Percentiles rank a stretch among this genome's conserved stretches.
Conservation (phyloP, 2,888 invertebrate species). For the Lasius fuliginosus region DNA sequence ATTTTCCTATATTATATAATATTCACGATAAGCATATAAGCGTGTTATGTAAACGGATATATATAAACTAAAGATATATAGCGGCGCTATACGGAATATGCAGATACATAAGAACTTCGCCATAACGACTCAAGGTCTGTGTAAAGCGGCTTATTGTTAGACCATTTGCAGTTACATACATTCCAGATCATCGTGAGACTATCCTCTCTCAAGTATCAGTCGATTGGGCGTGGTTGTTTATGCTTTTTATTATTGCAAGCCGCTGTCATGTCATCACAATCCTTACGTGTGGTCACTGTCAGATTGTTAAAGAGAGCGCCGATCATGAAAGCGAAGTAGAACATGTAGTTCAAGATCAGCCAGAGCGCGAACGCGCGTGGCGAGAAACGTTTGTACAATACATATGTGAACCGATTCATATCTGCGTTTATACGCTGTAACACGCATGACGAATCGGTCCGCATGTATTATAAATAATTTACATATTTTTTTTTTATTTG, state of each 20-base stretch:
- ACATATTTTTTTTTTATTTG: neutral
- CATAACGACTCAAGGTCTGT: conserved; percentile 79
- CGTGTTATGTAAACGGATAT: conserved; percentile 69
- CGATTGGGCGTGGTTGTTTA: conserved; percentile 81
- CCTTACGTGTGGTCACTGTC: conserved; percentile 29
- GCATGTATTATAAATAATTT: neutral
- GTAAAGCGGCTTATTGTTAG: conserved; percentile 58
- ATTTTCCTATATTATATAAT: conserved; percentile 50
- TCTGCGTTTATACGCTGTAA: neutral
- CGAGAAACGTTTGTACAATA: conserved; percentile 8
- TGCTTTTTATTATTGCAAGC: conserved; percentile 60
- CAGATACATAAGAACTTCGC: conserved; percentile 54
- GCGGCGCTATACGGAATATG: conserved; percentile 49
- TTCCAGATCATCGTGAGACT: conserved; percentile 84
- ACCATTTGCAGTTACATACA: conserved; percentile 65
- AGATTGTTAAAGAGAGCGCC: conserved; percentile 29
- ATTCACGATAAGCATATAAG: conserved; percentile 23
- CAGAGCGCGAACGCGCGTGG: conserved; percentile 5
- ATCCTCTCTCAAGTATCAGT: conserved; percentile 69
- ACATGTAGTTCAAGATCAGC: conserved; percentile 56
- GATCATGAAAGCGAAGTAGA: conserved; percentile 47
- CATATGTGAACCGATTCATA: conserved; percentile 12
- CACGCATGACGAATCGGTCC: neutral
- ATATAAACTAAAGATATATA: conserved; percentile 21
- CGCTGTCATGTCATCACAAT: conserved; percentile 53